phyloP scores from a whole-genome alignment of 1,140 invertebrate genomes.

The Paralvinella palmiformis region DNA sequence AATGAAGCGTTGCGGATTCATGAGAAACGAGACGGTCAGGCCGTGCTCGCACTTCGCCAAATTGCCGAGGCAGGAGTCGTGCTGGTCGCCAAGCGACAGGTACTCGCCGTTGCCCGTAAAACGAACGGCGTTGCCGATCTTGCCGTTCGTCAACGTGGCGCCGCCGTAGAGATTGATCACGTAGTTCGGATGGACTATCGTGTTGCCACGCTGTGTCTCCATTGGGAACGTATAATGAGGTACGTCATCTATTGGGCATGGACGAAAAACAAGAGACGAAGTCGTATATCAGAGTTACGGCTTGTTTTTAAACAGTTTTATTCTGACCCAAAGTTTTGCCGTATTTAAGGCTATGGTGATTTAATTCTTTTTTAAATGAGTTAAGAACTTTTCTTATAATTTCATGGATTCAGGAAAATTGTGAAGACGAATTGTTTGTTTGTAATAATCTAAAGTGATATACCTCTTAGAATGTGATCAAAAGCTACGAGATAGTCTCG shows the following conservation, averaged over 20 bases:
- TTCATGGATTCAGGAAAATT: no score
- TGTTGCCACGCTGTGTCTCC: constrained; percentile 10
- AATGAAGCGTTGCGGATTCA: constrained; percentile 32
- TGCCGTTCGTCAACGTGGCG: constrained; percentile 1
- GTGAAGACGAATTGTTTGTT: no score
- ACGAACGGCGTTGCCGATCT: constrained; percentile 15
- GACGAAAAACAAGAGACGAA: no score
- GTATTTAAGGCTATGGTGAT: no score
- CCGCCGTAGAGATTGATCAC: constrained; percentile 15
- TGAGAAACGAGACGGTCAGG: constrained; percentile 37
- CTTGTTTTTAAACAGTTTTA: no score
- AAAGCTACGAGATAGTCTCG: constrained; percentile 41
- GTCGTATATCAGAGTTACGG: no score
- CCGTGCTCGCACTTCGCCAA: constrained; percentile 41
- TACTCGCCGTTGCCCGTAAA: constrained; percentile 38
- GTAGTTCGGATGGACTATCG: constrained; percentile 11
- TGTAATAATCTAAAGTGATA: no score
- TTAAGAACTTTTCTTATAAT: no score
- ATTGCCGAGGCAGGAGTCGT: constrained; percentile 40
- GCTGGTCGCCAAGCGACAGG: constrained; percentile 35
- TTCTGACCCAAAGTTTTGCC: no score
- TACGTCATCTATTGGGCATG: constrained; percentile 14
- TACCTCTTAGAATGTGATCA: constrained; percentile 43
- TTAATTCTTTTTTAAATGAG: no score
- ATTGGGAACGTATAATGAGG: constrained; percentile 13